A percentile compares a stretch with the other conserved stretches of the same genome.
These are phyloP conservation scores for Phlogophora meticulosa DNA, from an alignment of 2,888 invertebrate genomes.

Conservation along the genomic window DNA sequence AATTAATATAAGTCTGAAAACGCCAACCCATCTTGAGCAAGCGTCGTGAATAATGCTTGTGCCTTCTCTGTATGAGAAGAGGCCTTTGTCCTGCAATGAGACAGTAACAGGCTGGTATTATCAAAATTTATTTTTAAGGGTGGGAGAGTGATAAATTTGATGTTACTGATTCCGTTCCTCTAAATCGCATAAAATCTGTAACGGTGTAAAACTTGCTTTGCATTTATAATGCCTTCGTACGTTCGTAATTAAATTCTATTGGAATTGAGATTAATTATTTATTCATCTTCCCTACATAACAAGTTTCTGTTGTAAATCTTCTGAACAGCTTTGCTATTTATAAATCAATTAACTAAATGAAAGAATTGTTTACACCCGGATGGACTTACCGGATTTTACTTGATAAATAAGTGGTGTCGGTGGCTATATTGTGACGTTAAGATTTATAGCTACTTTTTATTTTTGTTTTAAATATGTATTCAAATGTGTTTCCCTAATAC, in stretches of 20 bases:
- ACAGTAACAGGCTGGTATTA: too few relatives aligned
- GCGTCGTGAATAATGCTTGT: too few relatives aligned
- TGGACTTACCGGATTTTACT: background rate
- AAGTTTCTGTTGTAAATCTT: slow-evolving; percentile 28
- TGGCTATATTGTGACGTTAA: background rate
- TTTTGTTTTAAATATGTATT: background rate
- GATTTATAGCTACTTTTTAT: background rate
- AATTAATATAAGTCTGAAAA: too few relatives aligned
- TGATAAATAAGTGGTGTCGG: slow-evolving; percentile 1
- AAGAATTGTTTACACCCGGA: background rate
- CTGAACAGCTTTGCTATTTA: slow-evolving; percentile 4
- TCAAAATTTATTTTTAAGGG: too few relatives aligned
- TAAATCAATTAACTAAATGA: slow-evolving; percentile 19
- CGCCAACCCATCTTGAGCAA: too few relatives aligned
- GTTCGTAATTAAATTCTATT: slow-evolving; percentile 59
- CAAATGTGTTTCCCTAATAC: too few relatives aligned
- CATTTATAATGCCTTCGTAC: slow-evolving; percentile 56
- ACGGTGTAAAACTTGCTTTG: slow-evolving; percentile 50
- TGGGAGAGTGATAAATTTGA: too few relatives aligned
- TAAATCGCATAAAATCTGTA: slow-evolving; percentile 52
- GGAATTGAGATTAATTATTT: slow-evolving; percentile 47
- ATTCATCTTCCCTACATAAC: slow-evolving; percentile 43
- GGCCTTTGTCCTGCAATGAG: too few relatives aligned
- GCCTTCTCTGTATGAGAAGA: too few relatives aligned
- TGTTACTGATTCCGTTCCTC: slow-evolving; percentile 25